These are phyloP conservation scores for Hetaerina titia DNA, from an alignment of 2,888 invertebrate genomes.

Conservation along the genomic window DNA sequence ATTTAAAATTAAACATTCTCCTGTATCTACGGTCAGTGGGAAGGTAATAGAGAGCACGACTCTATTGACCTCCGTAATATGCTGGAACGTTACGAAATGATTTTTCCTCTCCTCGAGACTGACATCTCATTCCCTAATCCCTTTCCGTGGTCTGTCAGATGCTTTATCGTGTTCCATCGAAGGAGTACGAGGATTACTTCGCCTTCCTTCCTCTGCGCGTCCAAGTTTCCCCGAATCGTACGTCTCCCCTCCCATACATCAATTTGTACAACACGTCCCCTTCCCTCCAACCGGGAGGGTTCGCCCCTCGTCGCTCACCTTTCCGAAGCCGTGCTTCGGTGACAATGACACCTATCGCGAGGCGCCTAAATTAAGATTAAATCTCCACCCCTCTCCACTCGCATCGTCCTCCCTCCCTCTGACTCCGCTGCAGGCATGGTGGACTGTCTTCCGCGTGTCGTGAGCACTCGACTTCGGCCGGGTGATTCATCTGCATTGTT, in stretches of 20 bases:
- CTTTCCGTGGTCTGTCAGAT: too few relatives aligned
- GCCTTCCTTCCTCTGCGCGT: neutral
- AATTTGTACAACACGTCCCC: neutral
- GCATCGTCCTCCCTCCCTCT: neutral
- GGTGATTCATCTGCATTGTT: constrained; percentile 61
- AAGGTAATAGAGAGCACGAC: too few relatives aligned
- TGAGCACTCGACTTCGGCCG: neutral
- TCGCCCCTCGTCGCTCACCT: neutral
- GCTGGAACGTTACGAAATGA: too few relatives aligned
- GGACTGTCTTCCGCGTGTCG: constrained; percentile 23
- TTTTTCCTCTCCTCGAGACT: too few relatives aligned
- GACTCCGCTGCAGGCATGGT: neutral
- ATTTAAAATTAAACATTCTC: too few relatives aligned
- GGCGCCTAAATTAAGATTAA: constrained; percentile 67
- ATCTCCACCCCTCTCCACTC: constrained; percentile 39
- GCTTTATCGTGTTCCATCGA: too few relatives aligned
- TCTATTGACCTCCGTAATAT: too few relatives aligned
- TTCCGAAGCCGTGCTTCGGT: constrained; percentile 22
- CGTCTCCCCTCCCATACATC: neutral
- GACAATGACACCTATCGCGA: constrained; percentile 73
- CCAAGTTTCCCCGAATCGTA: neutral
- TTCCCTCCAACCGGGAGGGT: neutral
- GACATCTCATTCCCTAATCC: too few relatives aligned
- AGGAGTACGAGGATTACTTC: too few relatives aligned
- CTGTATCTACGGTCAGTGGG: too few relatives aligned